These are phyloP conservation scores for Agonopterix alstromeriana DNA, from an alignment of 2,888 invertebrate species.

Conservation along the genomic window DNA sequence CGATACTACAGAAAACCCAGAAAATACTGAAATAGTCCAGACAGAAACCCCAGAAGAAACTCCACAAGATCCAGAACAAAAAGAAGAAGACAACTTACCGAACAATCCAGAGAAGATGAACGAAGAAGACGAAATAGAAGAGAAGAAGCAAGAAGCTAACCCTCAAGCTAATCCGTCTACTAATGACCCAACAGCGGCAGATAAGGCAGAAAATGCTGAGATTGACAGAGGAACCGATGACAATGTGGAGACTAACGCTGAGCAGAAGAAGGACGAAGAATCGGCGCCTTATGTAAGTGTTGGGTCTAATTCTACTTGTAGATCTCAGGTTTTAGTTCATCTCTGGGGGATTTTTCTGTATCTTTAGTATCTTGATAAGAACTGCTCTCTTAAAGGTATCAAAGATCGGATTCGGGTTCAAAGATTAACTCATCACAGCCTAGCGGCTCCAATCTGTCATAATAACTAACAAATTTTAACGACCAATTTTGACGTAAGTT, in stretches of 20 bases:
- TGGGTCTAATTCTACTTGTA: background rate
- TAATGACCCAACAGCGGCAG: slow-evolving; percentile 63
- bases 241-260: slow-evolving; percentile 66
- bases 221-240: slow-evolving; percentile 63
- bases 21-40: slow-evolving; percentile 13
- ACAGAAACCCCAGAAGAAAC: slow-evolving; percentile 21
- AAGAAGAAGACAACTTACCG: slow-evolving; percentile 44
- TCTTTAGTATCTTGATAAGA: too few relatives aligned
- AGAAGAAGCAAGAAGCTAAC: slow-evolving; percentile 63
- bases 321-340: background rate
- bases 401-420: too few relatives aligned
- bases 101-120: slow-evolving; percentile 59
- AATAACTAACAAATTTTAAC: too few relatives aligned
- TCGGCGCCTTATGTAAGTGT: slow-evolving; percentile 56
- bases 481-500: too few relatives aligned
- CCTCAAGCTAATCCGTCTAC: slow-evolving; percentile 70
- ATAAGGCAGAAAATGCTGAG: slow-evolving; percentile 68
- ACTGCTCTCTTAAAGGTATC: too few relatives aligned
- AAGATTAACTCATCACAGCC: too few relatives aligned
- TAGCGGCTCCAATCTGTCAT: too few relatives aligned
- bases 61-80: slow-evolving; percentile 34
- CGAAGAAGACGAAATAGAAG: slow-evolving; percentile 56
- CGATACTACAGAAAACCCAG: slow-evolving; percentile 14
- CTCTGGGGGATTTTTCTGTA: too few relatives aligned
- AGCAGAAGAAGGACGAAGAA: slow-evolving; percentile 62